Percentiles rank a stretch among this genome's conserved stretches.
phyloP scores from a whole-genome alignment of 2,888 invertebrate genomes.

The Poecilobothrus nobilitatus region DNA sequence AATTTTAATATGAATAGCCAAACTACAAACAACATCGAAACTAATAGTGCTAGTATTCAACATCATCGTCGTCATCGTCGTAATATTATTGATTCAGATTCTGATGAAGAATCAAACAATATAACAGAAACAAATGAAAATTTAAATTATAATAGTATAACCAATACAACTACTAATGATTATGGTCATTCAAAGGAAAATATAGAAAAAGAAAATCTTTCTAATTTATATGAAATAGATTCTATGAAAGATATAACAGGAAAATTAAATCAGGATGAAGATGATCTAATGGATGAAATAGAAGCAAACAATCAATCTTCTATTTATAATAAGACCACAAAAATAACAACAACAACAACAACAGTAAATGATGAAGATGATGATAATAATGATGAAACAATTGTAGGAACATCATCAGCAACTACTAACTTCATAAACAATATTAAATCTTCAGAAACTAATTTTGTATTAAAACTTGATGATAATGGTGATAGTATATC shows the following conservation, averaged over 20 bases:
- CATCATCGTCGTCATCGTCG: constrained; percentile 32
- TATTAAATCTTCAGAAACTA: too few species aligned
- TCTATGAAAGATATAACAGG: neutral
- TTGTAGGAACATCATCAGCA: too few species aligned
- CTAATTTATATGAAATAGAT: neutral
- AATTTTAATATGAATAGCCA: too few species aligned
- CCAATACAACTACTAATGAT: neutral
- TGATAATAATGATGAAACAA: too few species aligned
- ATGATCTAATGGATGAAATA: too few species aligned
- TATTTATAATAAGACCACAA: constrained; percentile 1
- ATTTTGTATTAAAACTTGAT: too few species aligned
- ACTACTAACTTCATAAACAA: too few species aligned
- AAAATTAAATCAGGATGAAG: neutral
- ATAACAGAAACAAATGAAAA: constrained; percentile 14
- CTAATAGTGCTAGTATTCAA: neutral
- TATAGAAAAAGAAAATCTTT: neutral
- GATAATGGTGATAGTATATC: too few species aligned
- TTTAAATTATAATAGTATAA: neutral
- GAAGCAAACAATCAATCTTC: neutral
- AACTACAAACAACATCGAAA: neutral
- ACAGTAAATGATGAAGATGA: too few species aligned
- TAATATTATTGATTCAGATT: constrained; percentile 42
- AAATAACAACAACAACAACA: neutral
- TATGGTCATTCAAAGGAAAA: neutral
- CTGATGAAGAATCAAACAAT: constrained; percentile 28